Conservation (phyloP, 1,140 invertebrate species). For the Micrasema longulum region DNA sequence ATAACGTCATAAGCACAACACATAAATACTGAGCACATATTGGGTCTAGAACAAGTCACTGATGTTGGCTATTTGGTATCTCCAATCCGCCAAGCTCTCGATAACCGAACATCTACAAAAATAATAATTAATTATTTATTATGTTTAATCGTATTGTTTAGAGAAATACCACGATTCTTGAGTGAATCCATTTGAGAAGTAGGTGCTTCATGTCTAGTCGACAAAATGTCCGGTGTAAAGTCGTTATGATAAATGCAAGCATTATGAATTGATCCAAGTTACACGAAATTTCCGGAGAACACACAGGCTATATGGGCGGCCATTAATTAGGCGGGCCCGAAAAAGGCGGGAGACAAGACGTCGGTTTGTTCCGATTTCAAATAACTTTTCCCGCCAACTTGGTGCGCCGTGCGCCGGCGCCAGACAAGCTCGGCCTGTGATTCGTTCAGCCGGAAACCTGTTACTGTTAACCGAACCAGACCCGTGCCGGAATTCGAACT, state of each 20-base stretch:
- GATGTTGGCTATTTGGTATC: no score
- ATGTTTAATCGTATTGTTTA: no score
- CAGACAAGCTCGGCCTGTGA: slow-evolving; percentile 11
- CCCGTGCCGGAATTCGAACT: slow-evolving; percentile 1
- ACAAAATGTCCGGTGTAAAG: not conserved
- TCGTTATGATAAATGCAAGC: not conserved
- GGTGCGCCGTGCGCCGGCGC: slow-evolving; percentile 19
- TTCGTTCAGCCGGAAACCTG: slow-evolving; percentile 10
- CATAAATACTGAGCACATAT: no score
- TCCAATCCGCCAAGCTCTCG: no score
- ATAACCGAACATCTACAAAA: no score
- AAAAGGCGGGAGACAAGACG: slow-evolving; percentile 26
- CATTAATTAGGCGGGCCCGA: not conserved
- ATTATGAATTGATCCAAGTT: slow-evolving; percentile 14
- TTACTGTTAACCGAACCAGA: slow-evolving; percentile 5
- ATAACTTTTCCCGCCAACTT: slow-evolving; percentile 11
- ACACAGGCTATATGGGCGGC: not conserved
- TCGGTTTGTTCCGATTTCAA: slow-evolving; percentile 23
- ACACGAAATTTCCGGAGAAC: slow-evolving; percentile 20
- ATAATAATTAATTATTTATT: no score
- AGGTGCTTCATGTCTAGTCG: no score
- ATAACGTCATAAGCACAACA: no score
- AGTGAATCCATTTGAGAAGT: no score
- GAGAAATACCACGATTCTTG: no score
- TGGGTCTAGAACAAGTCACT: no score